Base-by-base conservation (phyloP, 2,888 invertebrate genomes). In the Hedya salicella region DNA sequence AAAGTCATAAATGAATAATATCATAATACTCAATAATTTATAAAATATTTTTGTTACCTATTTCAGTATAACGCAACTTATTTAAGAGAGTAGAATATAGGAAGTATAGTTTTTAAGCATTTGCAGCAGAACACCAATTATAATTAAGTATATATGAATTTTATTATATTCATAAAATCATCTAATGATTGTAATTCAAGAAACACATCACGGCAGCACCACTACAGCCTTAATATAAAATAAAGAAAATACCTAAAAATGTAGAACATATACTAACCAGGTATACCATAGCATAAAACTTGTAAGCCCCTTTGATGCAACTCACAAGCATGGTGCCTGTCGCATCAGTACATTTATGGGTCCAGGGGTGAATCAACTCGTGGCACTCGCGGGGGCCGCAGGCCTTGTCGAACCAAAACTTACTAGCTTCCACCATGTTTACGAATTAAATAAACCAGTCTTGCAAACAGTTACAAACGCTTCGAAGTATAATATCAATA, bases 201-300 rank as follows among this genome's bases (percentile, higher is more conserved):
- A 6, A 11, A 36, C 9, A 5, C 3, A 36, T 9, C 36, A 36
- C 36, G 9, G 9, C 36, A 9, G 6, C 36, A 36, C 8, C 36
- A 25, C 6, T 4, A 6, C 6, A 11, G 9, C 11, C 36, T 36
- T 36, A 36, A 36, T 5, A 36, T 36, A 36, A 36, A 36, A 36
- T 36, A 2, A 36, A 36, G 2, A 36, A 36, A 9, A 9, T 9
- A 11, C 25, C 4, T 25, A 36, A 6, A 9, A 36, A 36, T 9
- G 6, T 36, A 36, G 36, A 9, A 36, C 36, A 11, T 36, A 36
- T 11, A 91, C 92, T 91, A 80, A 93, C 93, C 73, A 92, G 76
- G 68, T 93, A 93, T 2, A 93, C 89, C 87, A 90, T 89, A 0
- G 93, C 92, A 81, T 93, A 93, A 67, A 92, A 93, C 70, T 91